A percentile compares a stretch with the other conserved stretches of the same genome.
These are phyloP conservation scores for Odontothrips loti DNA, from an alignment of 2,888 invertebrate species.

Conservation along the genomic window DNA sequence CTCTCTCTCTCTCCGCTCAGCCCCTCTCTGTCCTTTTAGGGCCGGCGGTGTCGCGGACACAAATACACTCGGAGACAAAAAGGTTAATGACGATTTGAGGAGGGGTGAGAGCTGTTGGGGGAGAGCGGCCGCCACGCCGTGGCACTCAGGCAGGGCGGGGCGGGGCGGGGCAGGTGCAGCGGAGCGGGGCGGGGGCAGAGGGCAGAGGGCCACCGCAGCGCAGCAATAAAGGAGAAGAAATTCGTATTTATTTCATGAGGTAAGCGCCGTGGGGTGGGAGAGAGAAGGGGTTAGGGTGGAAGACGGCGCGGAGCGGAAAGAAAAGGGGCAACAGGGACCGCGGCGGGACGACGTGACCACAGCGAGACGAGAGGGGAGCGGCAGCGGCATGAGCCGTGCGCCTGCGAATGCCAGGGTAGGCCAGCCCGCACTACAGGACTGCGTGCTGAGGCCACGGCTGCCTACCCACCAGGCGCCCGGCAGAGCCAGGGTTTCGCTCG, in stretches of 20 bases:
- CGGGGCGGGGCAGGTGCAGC: not conserved
- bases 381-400: not conserved
- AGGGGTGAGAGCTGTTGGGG: not conserved
- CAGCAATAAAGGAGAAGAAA: not conserved
- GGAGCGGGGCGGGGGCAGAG: not conserved
- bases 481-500: too few relatives aligned
- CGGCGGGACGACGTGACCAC: not conserved
- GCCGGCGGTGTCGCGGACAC: not conserved
- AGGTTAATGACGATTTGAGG: conserved; percentile 24
- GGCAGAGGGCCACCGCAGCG: not conserved
- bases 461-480: too few relatives aligned
- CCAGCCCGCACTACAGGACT: too few relatives aligned
- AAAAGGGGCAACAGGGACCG: not conserved
- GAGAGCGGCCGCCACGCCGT: not conserved
- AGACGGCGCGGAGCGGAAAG: not conserved
- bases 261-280: not conserved
- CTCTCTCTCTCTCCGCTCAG: not conserved
- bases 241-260: conserved; percentile 25
- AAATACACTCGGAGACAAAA: conserved; percentile 23
- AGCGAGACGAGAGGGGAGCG: not conserved
- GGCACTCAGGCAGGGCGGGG: not conserved
- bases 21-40: too few relatives aligned
- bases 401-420: not conserved
- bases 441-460: too few relatives aligned
- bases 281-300: not conserved